A percentile compares a stretch with the other conserved stretches of the same genome.
Conservation (phyloP, 2,888 invertebrate genomes). For the Cynaeus angustus region DNA sequence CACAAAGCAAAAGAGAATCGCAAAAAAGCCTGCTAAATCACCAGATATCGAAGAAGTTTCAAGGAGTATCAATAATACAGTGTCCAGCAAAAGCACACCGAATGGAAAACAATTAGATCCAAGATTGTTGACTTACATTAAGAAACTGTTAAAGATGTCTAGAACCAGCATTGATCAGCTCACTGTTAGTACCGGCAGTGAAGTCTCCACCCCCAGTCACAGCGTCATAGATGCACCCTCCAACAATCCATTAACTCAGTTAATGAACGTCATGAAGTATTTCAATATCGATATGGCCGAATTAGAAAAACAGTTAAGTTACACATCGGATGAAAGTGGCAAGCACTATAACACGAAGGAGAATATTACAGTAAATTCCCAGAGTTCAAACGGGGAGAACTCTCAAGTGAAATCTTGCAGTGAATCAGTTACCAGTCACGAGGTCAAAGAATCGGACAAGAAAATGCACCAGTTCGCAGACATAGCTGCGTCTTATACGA, state of each 20-base stretch:
- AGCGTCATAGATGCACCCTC: conserved; percentile 71
- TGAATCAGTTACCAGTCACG: not conserved
- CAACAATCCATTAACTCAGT: conserved; percentile 63
- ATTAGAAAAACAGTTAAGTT: conserved; percentile 56
- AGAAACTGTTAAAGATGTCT: conserved; percentile 74
- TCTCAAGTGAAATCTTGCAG: conserved; percentile 9
- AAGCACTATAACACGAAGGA: conserved; percentile 47
- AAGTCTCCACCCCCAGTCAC: conserved; percentile 71
- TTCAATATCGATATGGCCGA: conserved; percentile 60
- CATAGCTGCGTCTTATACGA: conserved; percentile 74
- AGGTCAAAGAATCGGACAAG: conserved; percentile 10
- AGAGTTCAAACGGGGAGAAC: conserved; percentile 5
- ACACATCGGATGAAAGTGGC: conserved; percentile 51
- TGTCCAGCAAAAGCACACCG: not conserved
- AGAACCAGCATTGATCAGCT: conserved; percentile 72
- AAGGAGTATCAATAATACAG: conserved; percentile 12
- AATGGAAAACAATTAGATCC: conserved; percentile 62
- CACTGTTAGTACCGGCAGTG: conserved; percentile 70
- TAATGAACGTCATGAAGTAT: conserved; percentile 56
- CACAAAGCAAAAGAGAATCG: conserved; percentile 25
- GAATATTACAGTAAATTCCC: conserved; percentile 40
- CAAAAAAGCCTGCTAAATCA: conserved; percentile 5
- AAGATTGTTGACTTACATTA: conserved; percentile 70
- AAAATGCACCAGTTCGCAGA: conserved; percentile 69
- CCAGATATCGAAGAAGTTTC: conserved; percentile 8